Percentiles rank a stretch among this genome's conserved stretches.
Conservation (phyloP, 2,888 invertebrate genomes). For the Pterobdella sp. region DNA sequence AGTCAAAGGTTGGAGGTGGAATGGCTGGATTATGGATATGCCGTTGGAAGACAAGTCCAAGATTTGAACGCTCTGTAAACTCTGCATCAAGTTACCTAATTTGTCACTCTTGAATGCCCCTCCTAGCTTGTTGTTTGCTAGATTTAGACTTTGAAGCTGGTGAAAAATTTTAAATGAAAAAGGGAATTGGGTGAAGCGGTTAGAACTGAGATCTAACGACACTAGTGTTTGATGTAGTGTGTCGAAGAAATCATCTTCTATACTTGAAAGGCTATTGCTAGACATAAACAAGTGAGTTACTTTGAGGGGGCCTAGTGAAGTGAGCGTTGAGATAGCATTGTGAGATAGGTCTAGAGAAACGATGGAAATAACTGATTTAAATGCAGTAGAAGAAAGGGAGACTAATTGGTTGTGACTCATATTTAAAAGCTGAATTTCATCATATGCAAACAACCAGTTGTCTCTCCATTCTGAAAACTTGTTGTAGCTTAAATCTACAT, state of each 20-base stretch:
- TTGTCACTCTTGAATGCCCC: constrained; percentile 23
- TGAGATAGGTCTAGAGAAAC: constrained; percentile 35
- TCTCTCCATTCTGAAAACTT: constrained; percentile 29
- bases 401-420: constrained; percentile 35
- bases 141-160: constrained; percentile 29
- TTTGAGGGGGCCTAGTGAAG: constrained; percentile 27
- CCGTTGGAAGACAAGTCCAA: constrained; percentile 32
- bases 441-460: constrained; percentile 32
- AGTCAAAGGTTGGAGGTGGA: constrained; percentile 28
- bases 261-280: constrained; percentile 32
- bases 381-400: constrained; percentile 28
- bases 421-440: constrained; percentile 34
- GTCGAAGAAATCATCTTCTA: constrained; percentile 32
- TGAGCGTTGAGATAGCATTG: constrained; percentile 32
- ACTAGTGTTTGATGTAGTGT: constrained; percentile 31
- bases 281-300: constrained; percentile 32
- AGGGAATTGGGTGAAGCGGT: constrained; percentile 32
- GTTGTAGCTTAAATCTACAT: constrained; percentile 37
- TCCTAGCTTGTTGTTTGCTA: constrained; percentile 31
- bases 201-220: constrained; percentile 36
- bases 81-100: constrained; percentile 28
- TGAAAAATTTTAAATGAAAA: constrained; percentile 29
- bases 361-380: constrained; percentile 30
- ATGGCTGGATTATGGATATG: constrained; percentile 21
- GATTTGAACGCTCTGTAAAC: constrained; percentile 31